These are phyloP conservation scores for Cecidostiba fungosa DNA, from an alignment of 2,888 invertebrate species.

Conservation along the genomic window DNA sequence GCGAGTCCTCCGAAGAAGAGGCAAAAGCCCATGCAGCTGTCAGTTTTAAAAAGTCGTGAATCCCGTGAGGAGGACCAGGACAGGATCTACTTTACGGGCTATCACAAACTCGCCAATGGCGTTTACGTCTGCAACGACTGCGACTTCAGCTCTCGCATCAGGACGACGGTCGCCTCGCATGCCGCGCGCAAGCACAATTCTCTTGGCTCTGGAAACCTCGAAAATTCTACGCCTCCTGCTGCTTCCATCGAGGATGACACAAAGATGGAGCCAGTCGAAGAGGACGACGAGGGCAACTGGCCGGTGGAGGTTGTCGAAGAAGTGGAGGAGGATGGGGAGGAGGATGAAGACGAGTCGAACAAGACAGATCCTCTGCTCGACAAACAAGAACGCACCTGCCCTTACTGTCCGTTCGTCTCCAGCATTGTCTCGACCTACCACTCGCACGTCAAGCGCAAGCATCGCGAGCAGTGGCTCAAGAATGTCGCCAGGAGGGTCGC, in stretches of 20 bases:
- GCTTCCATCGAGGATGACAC: background rate
- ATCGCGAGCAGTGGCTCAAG: constrained; percentile 64
- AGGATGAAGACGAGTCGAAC: background rate
- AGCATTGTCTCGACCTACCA: constrained; percentile 73
- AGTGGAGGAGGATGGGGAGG: constrained; percentile 6
- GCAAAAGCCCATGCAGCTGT: background rate
- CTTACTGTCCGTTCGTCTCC: constrained; percentile 75
- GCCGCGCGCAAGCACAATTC: background rate
- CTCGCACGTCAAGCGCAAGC: constrained; percentile 77
- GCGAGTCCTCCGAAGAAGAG: background rate
- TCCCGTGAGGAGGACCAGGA: background rate
- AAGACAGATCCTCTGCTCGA: background rate
- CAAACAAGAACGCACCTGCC: constrained; percentile 66
- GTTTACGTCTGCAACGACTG: constrained; percentile 49
- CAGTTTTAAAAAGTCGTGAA: background rate
- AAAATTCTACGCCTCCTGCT: background rate
- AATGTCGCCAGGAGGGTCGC: background rate
- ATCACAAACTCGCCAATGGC: constrained; percentile 15
- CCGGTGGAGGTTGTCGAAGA: constrained; percentile 53
- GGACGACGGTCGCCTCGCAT: constrained; percentile 39
- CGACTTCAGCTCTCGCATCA: constrained; percentile 4
- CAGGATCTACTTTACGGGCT: constrained; percentile 13
- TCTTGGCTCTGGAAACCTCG: background rate
- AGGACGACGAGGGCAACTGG: constrained; percentile 52
- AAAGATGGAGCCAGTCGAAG: constrained; percentile 6